Conservation (phyloP, 2,113 vertebrate species). For the Rhombomys opimus region DNA sequence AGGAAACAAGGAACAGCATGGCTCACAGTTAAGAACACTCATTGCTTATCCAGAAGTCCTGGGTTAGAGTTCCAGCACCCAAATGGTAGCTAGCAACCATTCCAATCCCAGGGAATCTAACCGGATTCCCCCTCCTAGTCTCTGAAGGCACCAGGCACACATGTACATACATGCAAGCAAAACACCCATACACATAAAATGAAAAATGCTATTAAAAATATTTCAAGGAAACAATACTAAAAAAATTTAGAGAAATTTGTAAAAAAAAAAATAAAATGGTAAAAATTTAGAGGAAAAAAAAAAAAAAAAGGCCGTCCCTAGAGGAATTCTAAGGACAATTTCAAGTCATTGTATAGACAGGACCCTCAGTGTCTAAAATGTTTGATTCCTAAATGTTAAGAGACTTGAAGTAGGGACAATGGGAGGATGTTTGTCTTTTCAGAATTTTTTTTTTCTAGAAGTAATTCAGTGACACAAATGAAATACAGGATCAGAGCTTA, state of each 20-base stretch:
- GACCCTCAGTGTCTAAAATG: background rate
- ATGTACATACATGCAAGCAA: background rate
- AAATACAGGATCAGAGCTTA: background rate
- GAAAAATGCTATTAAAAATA: background rate
- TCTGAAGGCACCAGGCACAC: background rate
- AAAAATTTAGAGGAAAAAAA: slow-evolving; percentile 34
- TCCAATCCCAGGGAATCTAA: background rate
- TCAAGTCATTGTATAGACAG: background rate
- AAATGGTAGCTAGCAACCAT: background rate
- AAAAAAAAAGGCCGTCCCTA: slow-evolving; percentile 38
- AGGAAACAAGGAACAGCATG: background rate
- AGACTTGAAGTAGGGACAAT: background rate
- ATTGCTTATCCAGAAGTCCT: background rate
- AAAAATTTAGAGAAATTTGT: background rate
- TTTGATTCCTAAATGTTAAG: background rate
- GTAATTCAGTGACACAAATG: background rate
- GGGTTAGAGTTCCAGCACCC: background rate
- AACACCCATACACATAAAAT: background rate
- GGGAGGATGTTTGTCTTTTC: background rate
- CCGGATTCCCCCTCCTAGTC: background rate
- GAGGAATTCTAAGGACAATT: background rate
- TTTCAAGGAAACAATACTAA: background rate
- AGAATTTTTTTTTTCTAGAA: slow-evolving; percentile 16
- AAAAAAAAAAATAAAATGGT: background rate
- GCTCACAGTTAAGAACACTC: background rate